Conservation (phyloP, 2,797 vertebrate species). For the Enteromius unitaeniatus region DNA sequence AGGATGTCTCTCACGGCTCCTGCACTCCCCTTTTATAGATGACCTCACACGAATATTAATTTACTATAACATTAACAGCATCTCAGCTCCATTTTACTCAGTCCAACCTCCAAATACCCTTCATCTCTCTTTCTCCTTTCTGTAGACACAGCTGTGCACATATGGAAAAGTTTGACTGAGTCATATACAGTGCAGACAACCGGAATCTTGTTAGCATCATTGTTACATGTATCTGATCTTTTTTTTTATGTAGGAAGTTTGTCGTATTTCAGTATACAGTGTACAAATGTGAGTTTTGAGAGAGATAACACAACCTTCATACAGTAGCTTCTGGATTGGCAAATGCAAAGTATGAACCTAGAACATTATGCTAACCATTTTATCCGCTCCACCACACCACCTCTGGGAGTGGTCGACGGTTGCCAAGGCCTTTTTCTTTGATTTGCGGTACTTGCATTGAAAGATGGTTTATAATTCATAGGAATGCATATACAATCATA, state of each 20-base stretch:
- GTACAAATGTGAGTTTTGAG: not conserved
- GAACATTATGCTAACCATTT: not conserved
- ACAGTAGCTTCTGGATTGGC: not conserved
- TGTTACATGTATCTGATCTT: not conserved
- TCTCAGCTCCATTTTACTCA: slow-evolving; percentile 62
- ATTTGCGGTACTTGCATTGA: not conserved
- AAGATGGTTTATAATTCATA: slow-evolving; percentile 23
- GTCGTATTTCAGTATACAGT: not conserved
- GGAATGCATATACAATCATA: slow-evolving; percentile 15
- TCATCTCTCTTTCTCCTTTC: slow-evolving; percentile 48
- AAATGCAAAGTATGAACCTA: not conserved
- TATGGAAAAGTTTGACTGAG: not conserved
- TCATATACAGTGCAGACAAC: not conserved
- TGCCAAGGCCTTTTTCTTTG: not conserved
- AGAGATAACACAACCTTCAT: not conserved
- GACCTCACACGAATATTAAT: slow-evolving; percentile 82
- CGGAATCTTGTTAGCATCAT: not conserved
- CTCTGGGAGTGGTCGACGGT: not conserved
- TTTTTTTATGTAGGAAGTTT: not conserved
- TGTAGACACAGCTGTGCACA: not conserved
- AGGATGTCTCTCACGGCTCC: slow-evolving; percentile 75
- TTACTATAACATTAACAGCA: slow-evolving; percentile 80
- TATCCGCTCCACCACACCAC: not conserved
- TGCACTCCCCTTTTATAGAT: slow-evolving; percentile 72
- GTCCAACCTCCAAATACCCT: slow-evolving; percentile 77